Base-by-base conservation (phyloP, 2,797 vertebrate species). In the Premnoplex brunnescens region DNA sequence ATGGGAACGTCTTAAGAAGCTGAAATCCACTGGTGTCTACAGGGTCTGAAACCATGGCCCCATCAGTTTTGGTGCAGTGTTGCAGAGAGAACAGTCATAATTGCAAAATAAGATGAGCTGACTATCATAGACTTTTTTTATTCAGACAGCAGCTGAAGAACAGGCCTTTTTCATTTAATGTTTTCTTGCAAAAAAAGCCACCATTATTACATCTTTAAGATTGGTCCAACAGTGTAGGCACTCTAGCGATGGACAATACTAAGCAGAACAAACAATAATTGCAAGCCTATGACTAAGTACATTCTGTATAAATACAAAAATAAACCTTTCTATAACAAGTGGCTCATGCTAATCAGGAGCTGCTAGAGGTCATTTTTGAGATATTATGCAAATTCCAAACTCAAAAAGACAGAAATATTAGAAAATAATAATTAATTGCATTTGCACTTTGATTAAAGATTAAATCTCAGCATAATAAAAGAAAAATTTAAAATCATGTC, bases 371-470 rank as follows among this genome's bases (percentile, higher is more conserved):
- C 71, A 14, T 76, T 54, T 92, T 54, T 88, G 73, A 91, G 67
- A 74, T 79, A 88, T 73, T 91, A 86, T 91, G 85, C 74, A 94
- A 94, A 95, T 92, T 73, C 30, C 28, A 84, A 88, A 73, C 34
- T 58, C 24, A 88, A 78, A 94, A 94, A 67, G 81, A 73, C 60
- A 76, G 68, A 54, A 54, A 54, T 54, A 55, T 30, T 88, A 71
- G 76, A 37, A 91, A 84, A 76, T 72, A 93, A 86, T 94, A 90
- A 92, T 88, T 96, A 94, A 92, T 97, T 94, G 75, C 44, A 91
- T 83, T 93, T 85, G 13, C 68, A 77, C 66, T 69, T 93, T 54
- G 77, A 74, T 95, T 96, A 91, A 91, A 95, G 77, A 94, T 79
- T 72, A 96, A 75, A 88, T 54, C 77, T 86, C 66, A 54, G 71